Percentiles rank a stretch among this genome's conserved stretches.
Conservation (phyloP, 2,888 invertebrate genomes). For the Globia sparganii region DNA sequence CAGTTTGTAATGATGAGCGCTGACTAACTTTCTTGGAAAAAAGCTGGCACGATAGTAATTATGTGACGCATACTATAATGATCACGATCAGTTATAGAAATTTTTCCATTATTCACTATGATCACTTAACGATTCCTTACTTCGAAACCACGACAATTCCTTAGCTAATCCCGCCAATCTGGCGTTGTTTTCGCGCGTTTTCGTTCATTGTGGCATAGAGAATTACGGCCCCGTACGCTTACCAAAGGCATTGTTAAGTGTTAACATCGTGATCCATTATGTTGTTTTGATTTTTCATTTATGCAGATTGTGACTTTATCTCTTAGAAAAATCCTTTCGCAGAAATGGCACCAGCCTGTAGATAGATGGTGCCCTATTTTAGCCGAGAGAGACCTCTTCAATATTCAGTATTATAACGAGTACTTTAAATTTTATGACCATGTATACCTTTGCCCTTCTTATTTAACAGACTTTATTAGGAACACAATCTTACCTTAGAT, state of each 20-base stretch:
- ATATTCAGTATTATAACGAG: slow-evolving; percentile 10
- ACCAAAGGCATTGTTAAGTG: not conserved
- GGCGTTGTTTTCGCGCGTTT: no score
- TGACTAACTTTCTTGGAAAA: slow-evolving; percentile 32
- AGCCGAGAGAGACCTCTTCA: not conserved
- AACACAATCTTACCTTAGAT: slow-evolving; percentile 52
- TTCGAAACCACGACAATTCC: no score
- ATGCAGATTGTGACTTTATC: no score
- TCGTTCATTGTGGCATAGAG: no score
- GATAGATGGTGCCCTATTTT: not conserved
- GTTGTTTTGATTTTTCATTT: not conserved
- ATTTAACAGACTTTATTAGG: slow-evolving; percentile 34
- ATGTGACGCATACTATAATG: slow-evolving; percentile 3
- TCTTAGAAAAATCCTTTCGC: no score
- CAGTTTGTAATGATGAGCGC: not conserved
- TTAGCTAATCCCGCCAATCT: no score
- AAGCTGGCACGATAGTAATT: not conserved
- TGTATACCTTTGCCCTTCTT: slow-evolving; percentile 38
- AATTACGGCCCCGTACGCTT: not conserved
- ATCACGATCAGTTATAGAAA: not conserved
- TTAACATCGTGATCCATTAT: not conserved
- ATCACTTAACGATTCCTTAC: no score
- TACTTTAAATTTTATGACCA: slow-evolving; percentile 3
- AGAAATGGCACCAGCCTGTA: not conserved
- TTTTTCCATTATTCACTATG: slow-evolving; percentile 1